Evolutionary conservation across 2,888 invertebrate species (phyloP), one percentile per base, ranked within the genome.

Genomic region (Schizotus pectinicornis): DNA sequence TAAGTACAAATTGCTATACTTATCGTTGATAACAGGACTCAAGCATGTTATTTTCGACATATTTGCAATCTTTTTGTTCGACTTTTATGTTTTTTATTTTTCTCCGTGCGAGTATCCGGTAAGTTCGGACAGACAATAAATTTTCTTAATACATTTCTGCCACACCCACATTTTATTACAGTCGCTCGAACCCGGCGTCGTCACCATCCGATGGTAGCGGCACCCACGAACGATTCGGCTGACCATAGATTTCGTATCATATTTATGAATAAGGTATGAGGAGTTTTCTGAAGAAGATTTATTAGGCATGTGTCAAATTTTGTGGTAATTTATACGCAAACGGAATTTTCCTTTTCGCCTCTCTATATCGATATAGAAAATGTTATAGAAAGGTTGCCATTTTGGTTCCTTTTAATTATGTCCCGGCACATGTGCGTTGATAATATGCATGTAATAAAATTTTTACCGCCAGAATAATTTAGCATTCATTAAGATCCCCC

Each of bases 1-100:
- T 71, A 74, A 74, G 73, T 74, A 73, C 73, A 74, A 74, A 74
- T 74, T 74, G 74, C 74, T 74, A 74, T 74, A 73, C 69, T 74
- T 74, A 74, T 63, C 64, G 63, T 61, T 67, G 73, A 73, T 74
- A 74, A 73, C 71, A 73, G 67, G 69, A 69, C 67, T 65, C 59
- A 72, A 65, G 59, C 71, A 71, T 73, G 69, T 73, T 74, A 74
- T 74, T 74, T 74, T 73, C 73, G 64, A 70, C 70, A 72, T 72
- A 70, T 73, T 74, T 71, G 74, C 72, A 62, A 70, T 69, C 72
- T 73, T 73, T 68, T 73, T 71, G 56, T 62, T 64, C 63, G 61
- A 48, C 37, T 12, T 12, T 46, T 14, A 37, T 36, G 38, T 34
- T 55, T 59, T 45, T 48, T 45, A n/a, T 47, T 51, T 58, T 56